Base-by-base conservation (phyloP, 2,888 invertebrate species). In the Dolichopus griseipennis region DNA sequence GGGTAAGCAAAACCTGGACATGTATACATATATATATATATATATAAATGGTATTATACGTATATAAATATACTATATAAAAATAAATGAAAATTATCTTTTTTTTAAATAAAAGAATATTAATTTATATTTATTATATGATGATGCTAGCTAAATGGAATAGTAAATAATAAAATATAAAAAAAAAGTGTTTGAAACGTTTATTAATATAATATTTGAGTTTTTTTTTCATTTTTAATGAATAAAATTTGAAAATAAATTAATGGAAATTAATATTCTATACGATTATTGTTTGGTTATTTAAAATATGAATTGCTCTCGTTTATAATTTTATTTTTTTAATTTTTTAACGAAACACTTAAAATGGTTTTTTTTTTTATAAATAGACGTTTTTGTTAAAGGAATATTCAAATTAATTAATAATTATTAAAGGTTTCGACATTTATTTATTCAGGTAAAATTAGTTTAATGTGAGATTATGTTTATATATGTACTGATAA, bases 231-330 rank as follows among this genome's bases (percentile, higher is more conserved):
- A 27, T 27, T 27, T 27, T 27, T 18, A 52, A n/a, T 2, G 15
- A 52, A n/a, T 52, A 52, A 27, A 27, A 52, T 52, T 52, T n/a
- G 1, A 52, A 52, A 52, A 52, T 52, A 15, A 18, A 52, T 15
- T 52, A 52, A 52, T 52, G 52, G 52, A 52, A 52, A 52, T 52
- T 52, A 52, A 52, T 52, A 52, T 52, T 52, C 52, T 52, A 52
- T 52, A 18, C 18, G n/a, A 6, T 52, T 3, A 52, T 52, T 52
- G 52, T 52, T 27, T 52, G 52, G 52, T 41, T 41, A 5, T 27
- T 27, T 12, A 5, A 41, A 41, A 41, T 41, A 15, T 41, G 15
- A 41, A 41, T 41, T 41, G 41, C 8, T n/a, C n/a, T n/a, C n/a
- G n/a, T n/a, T n/a, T n/a, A 41, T 6, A 41, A 41, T 12, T 41